Base-by-base conservation (phyloP, 2,888 invertebrate species). In the Gasteruption jaculator region DNA sequence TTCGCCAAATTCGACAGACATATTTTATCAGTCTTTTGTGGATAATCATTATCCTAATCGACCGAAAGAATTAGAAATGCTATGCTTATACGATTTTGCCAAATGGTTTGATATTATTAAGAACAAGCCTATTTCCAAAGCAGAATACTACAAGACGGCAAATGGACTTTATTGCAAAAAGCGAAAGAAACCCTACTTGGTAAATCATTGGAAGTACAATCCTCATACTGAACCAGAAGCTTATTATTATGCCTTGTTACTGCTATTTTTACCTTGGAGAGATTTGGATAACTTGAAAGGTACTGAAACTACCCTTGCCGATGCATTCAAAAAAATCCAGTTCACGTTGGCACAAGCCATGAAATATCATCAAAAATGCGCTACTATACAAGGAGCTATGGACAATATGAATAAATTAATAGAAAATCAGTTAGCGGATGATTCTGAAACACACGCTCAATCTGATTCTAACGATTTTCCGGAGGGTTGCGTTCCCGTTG, bases 1-100 rank as follows among this genome's bases (percentile, higher is more conserved):
- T 19, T n/a, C 38, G 26, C n/a, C n/a, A 12, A 36, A 55, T 7
- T 58, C 60, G 21, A 54, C 49, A 8, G 52, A 61, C 35, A 52
- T 60, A 24, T 62, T 53, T 46, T 58, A 43, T 43, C 50, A 41
- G 3, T 52, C 50, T 39, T 50, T 57, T 36, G 48, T 60, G 14
- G 60, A 63, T 45, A 41, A 54, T 38, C 32, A 54, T 38, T 63
- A 63, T 46, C 59, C 59, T 30, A 43, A 41, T 4, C 25, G 62
- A 27, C 61, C 61, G n/a, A 27, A 46, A 35, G 49, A 56, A 33
- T 53, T 61, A 27, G 46, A 61, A 32, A 14, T 12, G 21, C 34
- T 33, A 25, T 41, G 31, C 36, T 45, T 55, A 27, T 58, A 56
- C 29, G 54, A 57, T 38, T 57, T 55, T 38, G 52, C 44, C 2